Conservation (phyloP, 2,797 vertebrate species). For the Clarias laeviceps region DNA sequence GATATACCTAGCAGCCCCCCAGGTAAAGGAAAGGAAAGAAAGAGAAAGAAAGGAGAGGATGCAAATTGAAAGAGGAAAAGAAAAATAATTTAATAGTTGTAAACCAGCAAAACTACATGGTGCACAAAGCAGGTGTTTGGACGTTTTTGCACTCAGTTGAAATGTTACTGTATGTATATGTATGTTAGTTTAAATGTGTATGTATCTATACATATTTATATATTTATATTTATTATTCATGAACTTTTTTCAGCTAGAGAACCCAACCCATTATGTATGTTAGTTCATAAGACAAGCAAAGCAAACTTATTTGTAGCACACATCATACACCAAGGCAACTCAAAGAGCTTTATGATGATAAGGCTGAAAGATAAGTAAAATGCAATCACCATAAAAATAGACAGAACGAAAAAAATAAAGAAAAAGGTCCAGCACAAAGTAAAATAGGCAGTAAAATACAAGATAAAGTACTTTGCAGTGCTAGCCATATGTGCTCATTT, state of each 20-base stretch:
- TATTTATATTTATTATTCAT: not conserved
- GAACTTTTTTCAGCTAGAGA: not conserved
- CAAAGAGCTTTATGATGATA: not conserved
- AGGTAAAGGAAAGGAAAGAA: slow-evolving; percentile 13
- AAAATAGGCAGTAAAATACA: not conserved
- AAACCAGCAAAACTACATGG: not conserved
- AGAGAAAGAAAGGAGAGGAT: slow-evolving; percentile 15
- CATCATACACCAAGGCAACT: not conserved
- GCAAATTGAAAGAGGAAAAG: slow-evolving; percentile 1
- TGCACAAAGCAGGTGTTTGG: not conserved
- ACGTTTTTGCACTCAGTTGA: not conserved
- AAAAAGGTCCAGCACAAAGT: not conserved
- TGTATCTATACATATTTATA: not conserved
- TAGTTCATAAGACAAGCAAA: not conserved
- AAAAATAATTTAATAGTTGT: slow-evolving; percentile 3
- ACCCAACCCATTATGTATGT: not conserved
- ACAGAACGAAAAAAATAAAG: not conserved
- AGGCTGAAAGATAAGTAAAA: not conserved
- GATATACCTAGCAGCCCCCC: slow-evolving; percentile 48
- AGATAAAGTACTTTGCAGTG: not conserved
- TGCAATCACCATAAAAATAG: not conserved
- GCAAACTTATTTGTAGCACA: not conserved
- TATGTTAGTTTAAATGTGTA: no score
- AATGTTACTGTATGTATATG: no score
- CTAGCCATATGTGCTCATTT: not conserved